phyloP scores from a whole-genome alignment of 2,113 vertebrate species.

The Poeciliopsis prolifica region DNA sequence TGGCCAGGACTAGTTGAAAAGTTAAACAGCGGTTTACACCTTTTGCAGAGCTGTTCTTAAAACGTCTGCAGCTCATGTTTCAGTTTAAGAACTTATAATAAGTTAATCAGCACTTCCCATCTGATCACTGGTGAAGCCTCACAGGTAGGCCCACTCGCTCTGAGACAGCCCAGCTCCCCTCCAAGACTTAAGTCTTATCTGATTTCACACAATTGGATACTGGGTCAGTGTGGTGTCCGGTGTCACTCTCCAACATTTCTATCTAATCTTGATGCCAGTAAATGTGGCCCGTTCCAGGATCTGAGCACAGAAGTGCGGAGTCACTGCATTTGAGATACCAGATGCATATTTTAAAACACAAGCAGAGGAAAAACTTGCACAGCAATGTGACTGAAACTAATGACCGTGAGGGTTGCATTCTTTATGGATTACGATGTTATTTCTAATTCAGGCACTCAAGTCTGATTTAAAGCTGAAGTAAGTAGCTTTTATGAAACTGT shows the following conservation, averaged over 20 bases:
- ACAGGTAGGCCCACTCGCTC: slow-evolving; percentile 57
- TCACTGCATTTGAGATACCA: slow-evolving; percentile 37
- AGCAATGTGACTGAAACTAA: slow-evolving; percentile 12
- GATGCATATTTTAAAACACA: slow-evolving; percentile 27
- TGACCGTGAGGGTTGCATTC: slow-evolving; percentile 23
- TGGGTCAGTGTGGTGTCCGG: slow-evolving; percentile 62
- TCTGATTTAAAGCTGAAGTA: neutral
- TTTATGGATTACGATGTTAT: slow-evolving; percentile 9
- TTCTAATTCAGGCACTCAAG: slow-evolving; percentile 1
- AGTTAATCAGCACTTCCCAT: slow-evolving; percentile 62
- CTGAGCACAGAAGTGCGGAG: slow-evolving; percentile 30
- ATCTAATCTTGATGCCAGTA: slow-evolving; percentile 65
- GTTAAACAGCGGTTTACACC: slow-evolving; percentile 21
- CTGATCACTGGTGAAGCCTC: slow-evolving; percentile 58
- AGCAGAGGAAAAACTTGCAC: slow-evolving; percentile 12
- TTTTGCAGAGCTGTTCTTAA: slow-evolving; percentile 26
- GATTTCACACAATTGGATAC: slow-evolving; percentile 71
- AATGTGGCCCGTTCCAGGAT: slow-evolving; percentile 30
- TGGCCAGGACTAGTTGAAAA: neutral
- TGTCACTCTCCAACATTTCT: slow-evolving; percentile 56
- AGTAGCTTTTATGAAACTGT: no score
- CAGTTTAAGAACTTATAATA: slow-evolving; percentile 54
- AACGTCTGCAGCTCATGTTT: slow-evolving; percentile 42
- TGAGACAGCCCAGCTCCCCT: slow-evolving; percentile 58
- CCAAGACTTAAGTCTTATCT: slow-evolving; percentile 63